Evolutionary conservation across 2,888 invertebrate genomes (phyloP).

Genomic region (Nemotelus nigrinus): DNA sequence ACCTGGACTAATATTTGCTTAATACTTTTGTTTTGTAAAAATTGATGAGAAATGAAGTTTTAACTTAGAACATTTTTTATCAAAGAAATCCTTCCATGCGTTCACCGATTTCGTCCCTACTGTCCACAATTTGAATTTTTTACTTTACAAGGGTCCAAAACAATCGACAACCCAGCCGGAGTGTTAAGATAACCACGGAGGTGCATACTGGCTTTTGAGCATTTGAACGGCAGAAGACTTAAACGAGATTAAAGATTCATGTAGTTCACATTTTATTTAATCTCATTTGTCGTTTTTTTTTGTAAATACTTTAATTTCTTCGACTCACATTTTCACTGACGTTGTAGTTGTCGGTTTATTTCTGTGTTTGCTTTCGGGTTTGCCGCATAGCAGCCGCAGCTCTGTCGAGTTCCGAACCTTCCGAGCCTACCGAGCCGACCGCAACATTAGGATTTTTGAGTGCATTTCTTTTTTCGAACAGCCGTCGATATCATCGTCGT

Average conservation of each 20-base stretch:
- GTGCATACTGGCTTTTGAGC: slow-evolving; percentile 25
- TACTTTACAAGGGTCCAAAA: not conserved
- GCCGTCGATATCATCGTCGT: slow-evolving; percentile 19
- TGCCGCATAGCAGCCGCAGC: not conserved
- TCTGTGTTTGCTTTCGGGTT: not conserved
- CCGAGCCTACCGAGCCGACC: not conserved
- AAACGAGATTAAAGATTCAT: slow-evolving; percentile 49
- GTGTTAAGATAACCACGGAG: not conserved
- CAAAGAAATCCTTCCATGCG: too few species aligned
- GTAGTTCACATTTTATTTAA: slow-evolving; percentile 47
- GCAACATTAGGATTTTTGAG: not conserved
- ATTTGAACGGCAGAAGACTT: slow-evolving; percentile 48
- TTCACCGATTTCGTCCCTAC: too few species aligned
- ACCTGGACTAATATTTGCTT: too few species aligned
- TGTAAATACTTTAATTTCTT: slow-evolving; percentile 25
- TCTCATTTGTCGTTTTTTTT: slow-evolving; percentile 3
- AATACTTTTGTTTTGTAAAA: too few species aligned
- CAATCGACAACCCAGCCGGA: slow-evolving; percentile 6
- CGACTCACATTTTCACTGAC: not conserved
- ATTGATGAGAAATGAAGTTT: too few species aligned
- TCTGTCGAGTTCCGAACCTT: too few species aligned
- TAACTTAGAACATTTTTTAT: too few species aligned
- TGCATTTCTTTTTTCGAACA: not conserved
- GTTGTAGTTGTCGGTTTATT: not conserved
- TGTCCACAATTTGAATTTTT: too few species aligned